Evolutionary conservation across 64 coral and sea anemone genomes (phyloP).

Genomic region (Montipora cactus): DNA sequence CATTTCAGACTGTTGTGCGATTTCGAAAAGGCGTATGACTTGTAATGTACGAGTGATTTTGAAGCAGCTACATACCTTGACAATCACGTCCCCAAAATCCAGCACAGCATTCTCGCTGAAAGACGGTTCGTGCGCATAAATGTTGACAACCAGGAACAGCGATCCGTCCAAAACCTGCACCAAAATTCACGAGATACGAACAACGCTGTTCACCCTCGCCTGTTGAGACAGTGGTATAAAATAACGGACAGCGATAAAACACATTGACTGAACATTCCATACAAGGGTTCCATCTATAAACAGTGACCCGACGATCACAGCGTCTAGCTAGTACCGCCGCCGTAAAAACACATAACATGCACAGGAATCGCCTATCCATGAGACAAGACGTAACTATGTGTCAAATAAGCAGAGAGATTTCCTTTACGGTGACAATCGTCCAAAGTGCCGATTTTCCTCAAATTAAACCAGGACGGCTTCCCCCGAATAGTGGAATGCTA

Average conservation of each 20-base stretch:
- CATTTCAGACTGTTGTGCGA: no score
- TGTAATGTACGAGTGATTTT: background rate
- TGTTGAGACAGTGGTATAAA: background rate
- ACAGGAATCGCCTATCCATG: background rate
- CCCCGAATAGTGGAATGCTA: no score
- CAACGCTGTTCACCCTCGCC: conserved; percentile 36
- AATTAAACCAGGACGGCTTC: background rate
- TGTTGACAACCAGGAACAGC: conserved; percentile 71
- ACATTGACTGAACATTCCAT: conserved; percentile 59
- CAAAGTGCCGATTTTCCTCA: background rate
- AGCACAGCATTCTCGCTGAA: conserved; percentile 53
- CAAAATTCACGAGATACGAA: conserved; percentile 26
- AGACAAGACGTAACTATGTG: background rate
- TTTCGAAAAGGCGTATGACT: background rate
- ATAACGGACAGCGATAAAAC: background rate
- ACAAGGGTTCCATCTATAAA: conserved; percentile 10
- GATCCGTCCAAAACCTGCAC: conserved; percentile 19
- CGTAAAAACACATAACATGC: background rate
- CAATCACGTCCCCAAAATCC: conserved; percentile 88
- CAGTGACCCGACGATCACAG: conserved; percentile 29
- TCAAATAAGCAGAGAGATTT: background rate
- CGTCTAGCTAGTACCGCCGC: background rate
- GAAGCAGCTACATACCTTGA: conserved; percentile 55
- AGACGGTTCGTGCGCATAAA: conserved; percentile 50
- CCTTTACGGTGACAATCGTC: no score